phyloP scores from a whole-genome alignment of 2,888 invertebrate genomes.

The Drosophila cognata region DNA sequence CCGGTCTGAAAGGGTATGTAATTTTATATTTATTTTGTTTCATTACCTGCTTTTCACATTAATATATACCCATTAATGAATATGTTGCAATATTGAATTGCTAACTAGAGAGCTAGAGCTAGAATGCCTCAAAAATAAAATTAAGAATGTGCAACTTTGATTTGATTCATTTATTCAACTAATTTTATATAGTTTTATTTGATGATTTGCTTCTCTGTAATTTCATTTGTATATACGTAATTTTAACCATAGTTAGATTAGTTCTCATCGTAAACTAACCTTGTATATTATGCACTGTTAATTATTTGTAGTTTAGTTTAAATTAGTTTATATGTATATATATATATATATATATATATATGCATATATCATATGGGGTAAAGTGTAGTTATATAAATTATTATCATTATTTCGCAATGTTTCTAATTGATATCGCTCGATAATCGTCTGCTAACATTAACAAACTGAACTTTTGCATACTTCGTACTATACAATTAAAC shows the following conservation, averaged over 20 bases:
- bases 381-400: slow-evolving; percentile 53
- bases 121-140: neutral
- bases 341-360: slow-evolving; percentile 35
- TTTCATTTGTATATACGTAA: slow-evolving; percentile 65
- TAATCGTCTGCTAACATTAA: slow-evolving; percentile 36
- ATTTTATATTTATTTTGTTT: too few relatives aligned
- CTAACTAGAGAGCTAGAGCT: neutral
- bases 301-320: slow-evolving; percentile 36
- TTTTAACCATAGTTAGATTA: slow-evolving; percentile 38
- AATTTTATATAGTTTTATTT: slow-evolving; percentile 74
- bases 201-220: slow-evolving; percentile 58
- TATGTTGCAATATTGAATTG: neutral
- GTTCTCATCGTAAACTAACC: slow-evolving; percentile 35
- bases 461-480: slow-evolving; percentile 36
- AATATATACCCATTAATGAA: neutral
- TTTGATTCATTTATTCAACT: slow-evolving; percentile 64
- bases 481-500: slow-evolving; percentile 58
- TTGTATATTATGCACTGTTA: slow-evolving; percentile 55
- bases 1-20: neutral
- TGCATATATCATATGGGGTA: slow-evolving; percentile 34
- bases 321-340: slow-evolving; percentile 27
- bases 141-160: neutral
- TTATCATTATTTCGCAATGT: slow-evolving; percentile 56
- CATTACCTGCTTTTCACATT: neutral
- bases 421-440: slow-evolving; percentile 51